Conservation (phyloP, 92 coral and sea anemone species). For the Pocillopora grandis region DNA sequence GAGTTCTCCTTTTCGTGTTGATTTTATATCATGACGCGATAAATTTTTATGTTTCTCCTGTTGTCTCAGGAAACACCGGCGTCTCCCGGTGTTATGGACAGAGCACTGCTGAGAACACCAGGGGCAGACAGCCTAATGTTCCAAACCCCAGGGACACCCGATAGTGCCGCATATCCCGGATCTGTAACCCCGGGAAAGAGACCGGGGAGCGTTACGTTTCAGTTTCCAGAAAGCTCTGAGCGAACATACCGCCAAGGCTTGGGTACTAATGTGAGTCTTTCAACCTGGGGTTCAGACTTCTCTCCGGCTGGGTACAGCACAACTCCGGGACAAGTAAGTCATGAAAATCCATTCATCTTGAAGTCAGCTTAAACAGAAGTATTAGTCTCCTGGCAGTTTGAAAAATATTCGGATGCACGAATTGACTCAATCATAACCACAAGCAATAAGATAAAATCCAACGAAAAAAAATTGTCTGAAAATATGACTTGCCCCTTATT, state of each 20-base stretch:
- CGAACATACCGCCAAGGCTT: slow-evolving; percentile 74
- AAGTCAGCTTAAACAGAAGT: background rate
- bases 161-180: slow-evolving; percentile 17
- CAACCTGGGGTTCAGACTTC: slow-evolving; percentile 99
- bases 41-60: too few relatives aligned
- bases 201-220: slow-evolving; percentile 45
- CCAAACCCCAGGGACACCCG: slow-evolving; percentile 67
- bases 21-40: too few relatives aligned
- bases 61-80: slow-evolving; percentile 67
- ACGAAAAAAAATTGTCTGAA: too few relatives aligned
- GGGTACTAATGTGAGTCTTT: slow-evolving; percentile 71
- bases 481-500: too few relatives aligned
- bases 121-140: slow-evolving; percentile 61
- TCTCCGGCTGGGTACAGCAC: slow-evolving; percentile 62
- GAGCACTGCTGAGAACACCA: slow-evolving; percentile 72
- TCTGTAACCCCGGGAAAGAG: slow-evolving; percentile 21
- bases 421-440: too few relatives aligned
- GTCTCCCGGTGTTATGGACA: slow-evolving; percentile 62
- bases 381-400: too few relatives aligned
- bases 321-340: slow-evolving; percentile 44
- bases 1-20: too few relatives aligned
- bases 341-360: background rate
- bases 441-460: too few relatives aligned
- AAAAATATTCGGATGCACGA: too few relatives aligned
- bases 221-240: slow-evolving; percentile 60